Evolutionary conservation across 1,140 invertebrate species (phyloP), one percentile per base, ranked within the genome.

Genomic region (Drosophila asahinai): DNA sequence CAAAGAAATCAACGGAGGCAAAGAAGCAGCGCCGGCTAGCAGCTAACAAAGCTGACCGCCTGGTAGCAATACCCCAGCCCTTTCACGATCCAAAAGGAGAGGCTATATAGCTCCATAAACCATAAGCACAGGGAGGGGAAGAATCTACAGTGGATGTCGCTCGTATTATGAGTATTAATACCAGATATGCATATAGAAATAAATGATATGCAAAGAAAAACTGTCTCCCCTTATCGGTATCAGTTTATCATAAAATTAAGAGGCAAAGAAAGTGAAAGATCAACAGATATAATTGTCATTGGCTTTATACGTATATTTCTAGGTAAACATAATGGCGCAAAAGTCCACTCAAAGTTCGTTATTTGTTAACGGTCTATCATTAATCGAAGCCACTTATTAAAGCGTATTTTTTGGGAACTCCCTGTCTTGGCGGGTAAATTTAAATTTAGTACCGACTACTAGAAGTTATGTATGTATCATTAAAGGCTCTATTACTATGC

Each of bases 51-150:
- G 49, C 64, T 72, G 68, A 49, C 15, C 49, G 64, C 68, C 68
- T 72, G 68, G 65, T 70, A 33, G 33, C 43, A 17, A n/a, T 38
- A 27, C 51, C 40, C 65, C 68, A 33, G 22, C 68, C 51, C 64
- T 70, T 70, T 36, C 40, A 33, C 65, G 17, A 57, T 27, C 33
- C 36, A 7, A 70, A 42, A 48, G 19, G 42, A 67, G 49, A 30
- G 25, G 4, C 51, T 48, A 61, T 73, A 54, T 55, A 48, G n/a
- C 4, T 14, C 2, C 17, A 30, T 38, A 17, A 64, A 25, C 17
- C 17, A 17, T 22, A 17, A 36, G 12, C 17, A 2, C 1, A n/a
- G n/a, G 38, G 40, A 12, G 25, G 64, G 43, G 36, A 52, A 36
- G 8, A 17, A n/a, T 12, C 43, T 27, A 43, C 38, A 66, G 17